These are phyloP conservation scores for Brachyalestes nurse DNA, from an alignment of 2,797 vertebrate species.

Conservation along the genomic window DNA sequence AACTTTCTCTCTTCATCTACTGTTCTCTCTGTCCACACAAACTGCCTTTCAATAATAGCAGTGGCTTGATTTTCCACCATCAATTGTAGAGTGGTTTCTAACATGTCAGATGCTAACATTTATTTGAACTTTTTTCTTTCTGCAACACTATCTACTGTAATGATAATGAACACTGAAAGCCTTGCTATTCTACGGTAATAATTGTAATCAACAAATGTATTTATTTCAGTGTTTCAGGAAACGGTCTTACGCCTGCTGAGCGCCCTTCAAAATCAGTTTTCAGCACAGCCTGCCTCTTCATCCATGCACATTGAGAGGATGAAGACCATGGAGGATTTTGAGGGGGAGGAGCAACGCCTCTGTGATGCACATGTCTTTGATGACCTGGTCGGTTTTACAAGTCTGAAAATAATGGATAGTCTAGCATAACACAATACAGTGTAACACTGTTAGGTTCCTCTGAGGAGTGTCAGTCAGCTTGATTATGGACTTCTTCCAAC, in stretches of 20 bases:
- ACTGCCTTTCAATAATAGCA: conserved; percentile 41
- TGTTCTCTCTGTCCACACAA: conserved; percentile 37
- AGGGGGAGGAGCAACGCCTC: conserved; percentile 34
- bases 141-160: conserved; percentile 23
- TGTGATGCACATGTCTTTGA: conserved; percentile 44
- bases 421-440: conserved; percentile 15
- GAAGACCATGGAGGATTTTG: conserved; percentile 47
- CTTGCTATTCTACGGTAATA: conserved; percentile 28
- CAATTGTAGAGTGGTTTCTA: conserved; percentile 20
- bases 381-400: conserved; percentile 45
- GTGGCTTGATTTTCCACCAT: conserved; percentile 22
- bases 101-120: conserved; percentile 36
- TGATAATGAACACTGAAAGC: not conserved
- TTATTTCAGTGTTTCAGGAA: conserved; percentile 49
- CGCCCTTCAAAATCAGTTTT: conserved; percentile 6
- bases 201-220: conserved; percentile 35
- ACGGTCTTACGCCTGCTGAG: conserved; percentile 35
- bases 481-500: not conserved
- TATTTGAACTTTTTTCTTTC: conserved; percentile 13
- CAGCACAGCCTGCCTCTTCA: conserved; percentile 35
- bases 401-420: conserved; percentile 37
- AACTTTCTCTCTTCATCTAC: conserved; percentile 7
- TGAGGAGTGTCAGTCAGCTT: conserved; percentile 29
- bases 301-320: conserved; percentile 27
- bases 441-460: conserved; percentile 20